phyloP scores from a whole-genome alignment of 2,888 invertebrate genomes.

The Cheilosia scutellata region DNA sequence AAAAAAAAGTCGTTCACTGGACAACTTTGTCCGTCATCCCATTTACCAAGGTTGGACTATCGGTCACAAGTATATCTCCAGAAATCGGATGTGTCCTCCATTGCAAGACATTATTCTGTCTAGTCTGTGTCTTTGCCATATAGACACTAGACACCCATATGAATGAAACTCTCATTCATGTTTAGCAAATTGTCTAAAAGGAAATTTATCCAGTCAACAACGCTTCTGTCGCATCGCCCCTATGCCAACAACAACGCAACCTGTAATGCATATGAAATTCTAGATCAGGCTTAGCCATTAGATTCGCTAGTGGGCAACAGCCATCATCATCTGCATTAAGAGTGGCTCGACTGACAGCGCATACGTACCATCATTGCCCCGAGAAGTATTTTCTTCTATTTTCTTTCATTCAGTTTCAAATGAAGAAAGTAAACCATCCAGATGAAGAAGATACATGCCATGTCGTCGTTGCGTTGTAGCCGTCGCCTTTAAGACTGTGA shows the following conservation, averaged over 20 bases:
- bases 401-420: conserved; percentile 50
- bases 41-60: conserved; percentile 55
- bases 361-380: conserved; percentile 13
- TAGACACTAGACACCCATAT: conserved; percentile 52
- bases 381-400: conserved; percentile 16
- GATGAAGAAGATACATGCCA: conserved; percentile 51
- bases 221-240: conserved; percentile 19
- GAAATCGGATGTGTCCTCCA: conserved; percentile 70
- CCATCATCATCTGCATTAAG: not conserved
- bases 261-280: conserved; percentile 46
- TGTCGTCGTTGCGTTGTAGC: conserved; percentile 30
- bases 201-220: conserved; percentile 63
- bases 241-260: conserved; percentile 4
- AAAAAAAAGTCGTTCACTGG: conserved; percentile 53
- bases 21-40: conserved; percentile 35
- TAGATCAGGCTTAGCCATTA: conserved; percentile 59
- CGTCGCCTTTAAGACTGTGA: conserved; percentile 14
- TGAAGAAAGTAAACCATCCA: conserved; percentile 60
- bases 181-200: conserved; percentile 30
- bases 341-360: conserved; percentile 12
- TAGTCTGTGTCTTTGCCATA: not conserved
- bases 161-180: conserved; percentile 55
- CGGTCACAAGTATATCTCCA: conserved; percentile 34
- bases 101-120: conserved; percentile 49
- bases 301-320: conserved; percentile 41